phyloP scores from a whole-genome alignment of 2,888 invertebrate genomes.

The Herminia tarsipennalis region DNA sequence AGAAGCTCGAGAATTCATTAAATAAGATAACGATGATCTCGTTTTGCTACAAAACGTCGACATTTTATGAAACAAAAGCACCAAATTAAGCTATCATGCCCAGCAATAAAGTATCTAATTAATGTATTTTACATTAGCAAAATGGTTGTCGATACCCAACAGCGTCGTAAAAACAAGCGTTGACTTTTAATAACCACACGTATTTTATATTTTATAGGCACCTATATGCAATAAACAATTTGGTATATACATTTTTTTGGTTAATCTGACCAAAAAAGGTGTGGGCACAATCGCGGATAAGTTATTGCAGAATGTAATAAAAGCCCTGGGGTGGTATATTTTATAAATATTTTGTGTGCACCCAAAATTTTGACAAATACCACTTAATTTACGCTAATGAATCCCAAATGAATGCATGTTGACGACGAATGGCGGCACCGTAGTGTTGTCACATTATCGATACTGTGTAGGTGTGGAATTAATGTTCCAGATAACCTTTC shows the following conservation, averaged over 20 bases:
- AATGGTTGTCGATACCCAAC: constrained; percentile 69
- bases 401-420: constrained; percentile 75
- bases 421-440: constrained; percentile 62
- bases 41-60: constrained; percentile 55
- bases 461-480: constrained; percentile 54
- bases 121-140: constrained; percentile 77
- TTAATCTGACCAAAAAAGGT: constrained; percentile 56
- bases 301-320: constrained; percentile 65
- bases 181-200: constrained; percentile 68
- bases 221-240: constrained; percentile 61
- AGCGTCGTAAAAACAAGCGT: constrained; percentile 68
- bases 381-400: constrained; percentile 84
- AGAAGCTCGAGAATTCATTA: constrained; percentile 59
- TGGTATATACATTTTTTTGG: constrained; percentile 49
- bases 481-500: constrained; percentile 49
- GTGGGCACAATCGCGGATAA: constrained; percentile 60
- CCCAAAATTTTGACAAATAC: constrained; percentile 81
- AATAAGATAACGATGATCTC: constrained; percentile 54
- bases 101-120: constrained; percentile 73
- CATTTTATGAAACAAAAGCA: constrained; percentile 58
- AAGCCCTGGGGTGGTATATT: constrained; percentile 62
- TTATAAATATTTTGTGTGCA: constrained; percentile 79
- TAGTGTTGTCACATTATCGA: constrained; percentile 59
- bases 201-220: constrained; percentile 59
- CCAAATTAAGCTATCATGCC: constrained; percentile 76